These are phyloP conservation scores for Cephus nigrinus DNA, from an alignment of 2,888 invertebrate species.

Conservation along the genomic window DNA sequence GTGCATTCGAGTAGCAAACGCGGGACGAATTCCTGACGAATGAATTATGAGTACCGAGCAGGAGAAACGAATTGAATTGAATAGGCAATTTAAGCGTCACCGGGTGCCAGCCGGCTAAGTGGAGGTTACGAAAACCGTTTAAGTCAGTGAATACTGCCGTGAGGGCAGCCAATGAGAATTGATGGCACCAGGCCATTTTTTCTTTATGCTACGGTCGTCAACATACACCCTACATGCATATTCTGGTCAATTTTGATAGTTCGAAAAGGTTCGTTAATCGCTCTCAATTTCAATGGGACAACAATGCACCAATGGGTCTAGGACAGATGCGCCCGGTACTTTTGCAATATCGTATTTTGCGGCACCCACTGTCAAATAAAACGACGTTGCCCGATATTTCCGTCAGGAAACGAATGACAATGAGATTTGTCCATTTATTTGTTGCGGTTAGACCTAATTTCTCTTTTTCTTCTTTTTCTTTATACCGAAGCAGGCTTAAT, in stretches of 20 bases:
- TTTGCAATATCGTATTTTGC: background rate
- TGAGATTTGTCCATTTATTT: background rate
- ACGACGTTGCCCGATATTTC: background rate
- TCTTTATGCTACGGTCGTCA: background rate
- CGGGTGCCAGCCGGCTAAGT: constrained; percentile 15
- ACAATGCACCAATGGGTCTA: background rate
- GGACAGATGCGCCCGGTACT: background rate
- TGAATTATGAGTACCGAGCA: background rate
- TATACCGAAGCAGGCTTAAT: background rate
- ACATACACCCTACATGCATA: background rate
- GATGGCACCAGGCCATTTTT: background rate
- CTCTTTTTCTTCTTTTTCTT: background rate
- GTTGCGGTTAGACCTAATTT: background rate
- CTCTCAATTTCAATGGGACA: background rate
- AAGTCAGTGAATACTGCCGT: background rate
- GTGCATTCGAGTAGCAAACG: background rate
- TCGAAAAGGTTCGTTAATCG: background rate
- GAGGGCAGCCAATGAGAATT: background rate
- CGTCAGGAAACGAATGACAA: background rate
- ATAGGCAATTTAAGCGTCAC: constrained; percentile 17
- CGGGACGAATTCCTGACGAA: background rate
- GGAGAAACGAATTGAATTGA: constrained; percentile 13
- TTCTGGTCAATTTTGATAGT: background rate
- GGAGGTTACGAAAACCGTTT: constrained; percentile 17
- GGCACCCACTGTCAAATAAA: background rate